phyloP scores from a whole-genome alignment of 2,113 vertebrate genomes.

The Caretta caretta region DNA sequence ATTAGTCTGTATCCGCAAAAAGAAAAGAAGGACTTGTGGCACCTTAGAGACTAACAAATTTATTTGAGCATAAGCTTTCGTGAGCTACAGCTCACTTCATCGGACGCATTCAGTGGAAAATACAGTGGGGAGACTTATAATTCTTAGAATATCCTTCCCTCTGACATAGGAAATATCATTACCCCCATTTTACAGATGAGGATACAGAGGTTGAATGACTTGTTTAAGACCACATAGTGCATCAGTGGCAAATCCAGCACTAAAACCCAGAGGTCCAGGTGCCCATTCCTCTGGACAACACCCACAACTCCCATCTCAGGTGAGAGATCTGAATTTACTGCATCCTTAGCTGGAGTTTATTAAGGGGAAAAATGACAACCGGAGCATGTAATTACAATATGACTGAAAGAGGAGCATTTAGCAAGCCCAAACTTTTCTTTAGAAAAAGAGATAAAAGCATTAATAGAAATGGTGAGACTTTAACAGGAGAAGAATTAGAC shows the following conservation, averaged over 20 bases:
- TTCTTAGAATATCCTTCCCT: not conserved
- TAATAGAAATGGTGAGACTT: not conserved
- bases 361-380: not conserved
- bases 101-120: too few species aligned
- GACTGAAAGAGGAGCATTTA: not conserved
- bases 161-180: accelerated
- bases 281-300: not conserved
- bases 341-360: not conserved
- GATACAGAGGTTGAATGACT: not conserved
- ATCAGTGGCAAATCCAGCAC: not conserved
- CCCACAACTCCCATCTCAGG: not conserved
- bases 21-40: too few species aligned
- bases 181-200: not conserved
- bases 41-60: too few species aligned
- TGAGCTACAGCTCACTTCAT: too few species aligned
- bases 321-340: not conserved
- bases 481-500: not conserved
- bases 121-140: not conserved
- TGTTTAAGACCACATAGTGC: not conserved
- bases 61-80: too few species aligned
- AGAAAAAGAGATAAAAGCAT: not conserved
- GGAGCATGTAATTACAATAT: not conserved
- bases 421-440: not conserved
- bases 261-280: not conserved
- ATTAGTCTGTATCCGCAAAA: too few species aligned